phyloP scores from a whole-genome alignment of 2,888 invertebrate genomes.

The Thalpophila matura region DNA sequence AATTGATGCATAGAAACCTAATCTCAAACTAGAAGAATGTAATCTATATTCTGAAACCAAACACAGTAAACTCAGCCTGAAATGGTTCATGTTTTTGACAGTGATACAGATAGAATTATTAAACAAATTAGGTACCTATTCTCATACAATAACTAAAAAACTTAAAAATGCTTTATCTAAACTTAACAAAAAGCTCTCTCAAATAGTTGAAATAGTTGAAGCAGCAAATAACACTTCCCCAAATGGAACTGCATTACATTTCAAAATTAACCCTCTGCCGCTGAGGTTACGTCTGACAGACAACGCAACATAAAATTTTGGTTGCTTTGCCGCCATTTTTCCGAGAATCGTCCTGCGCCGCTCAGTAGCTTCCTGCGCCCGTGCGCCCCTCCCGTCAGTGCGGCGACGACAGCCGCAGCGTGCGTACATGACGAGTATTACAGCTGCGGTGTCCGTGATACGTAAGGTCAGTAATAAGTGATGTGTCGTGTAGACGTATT shows the following conservation, averaged over 20 bases:
- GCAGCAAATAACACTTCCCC: slow-evolving; percentile 3
- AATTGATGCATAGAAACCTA: too few relatives aligned
- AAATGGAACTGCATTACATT: slow-evolving; percentile 21
- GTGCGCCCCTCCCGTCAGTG: slow-evolving; percentile 7
- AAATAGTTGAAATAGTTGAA: not conserved
- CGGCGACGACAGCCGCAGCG: slow-evolving; percentile 5
- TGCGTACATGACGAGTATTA: too few relatives aligned
- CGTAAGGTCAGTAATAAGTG: too few relatives aligned
- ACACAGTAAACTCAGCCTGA: too few relatives aligned
- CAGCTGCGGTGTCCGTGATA: too few relatives aligned
- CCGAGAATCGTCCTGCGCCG: slow-evolving; percentile 6
- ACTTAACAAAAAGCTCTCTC: not conserved
- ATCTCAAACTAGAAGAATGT: too few relatives aligned
- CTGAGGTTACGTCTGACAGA: too few relatives aligned
- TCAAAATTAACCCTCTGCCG: too few relatives aligned
- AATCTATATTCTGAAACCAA: too few relatives aligned
- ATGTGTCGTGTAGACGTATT: too few relatives aligned
- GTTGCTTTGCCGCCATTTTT: not conserved
- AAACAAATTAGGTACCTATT: not conserved
- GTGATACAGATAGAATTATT: not conserved
- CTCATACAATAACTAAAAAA: not conserved
- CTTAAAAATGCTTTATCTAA: not conserved
- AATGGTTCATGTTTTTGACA: not conserved
- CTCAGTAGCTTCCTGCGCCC: slow-evolving; percentile 9
- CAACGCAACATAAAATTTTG: not conserved